Conservation (phyloP, 2,888 invertebrate genomes). For the Heliconius ethilla region DNA sequence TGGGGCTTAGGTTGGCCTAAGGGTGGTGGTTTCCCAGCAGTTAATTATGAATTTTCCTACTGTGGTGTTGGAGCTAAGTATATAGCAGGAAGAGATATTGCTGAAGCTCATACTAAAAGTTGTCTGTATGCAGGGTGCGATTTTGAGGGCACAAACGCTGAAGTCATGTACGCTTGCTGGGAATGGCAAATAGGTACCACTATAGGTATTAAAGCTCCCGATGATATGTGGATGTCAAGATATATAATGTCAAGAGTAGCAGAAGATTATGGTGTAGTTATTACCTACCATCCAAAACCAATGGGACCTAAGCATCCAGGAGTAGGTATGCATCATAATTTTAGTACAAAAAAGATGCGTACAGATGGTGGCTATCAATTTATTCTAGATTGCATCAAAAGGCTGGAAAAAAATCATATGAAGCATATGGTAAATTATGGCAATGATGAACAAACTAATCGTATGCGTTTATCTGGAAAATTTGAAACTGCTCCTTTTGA, state of each 20-base stretch:
- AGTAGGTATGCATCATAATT: slow-evolving; percentile 94
- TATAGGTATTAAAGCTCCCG: slow-evolving; percentile 89
- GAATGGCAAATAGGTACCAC: slow-evolving; percentile 95
- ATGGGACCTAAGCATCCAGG: slow-evolving; percentile 93
- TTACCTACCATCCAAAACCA: slow-evolving; percentile 87
- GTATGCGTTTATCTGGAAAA: slow-evolving; percentile 94
- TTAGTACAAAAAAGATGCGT: slow-evolving; percentile 93
- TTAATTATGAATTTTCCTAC: slow-evolving; percentile 94
- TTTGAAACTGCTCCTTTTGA: slow-evolving; percentile 98
- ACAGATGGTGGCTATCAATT: slow-evolving; percentile 86
- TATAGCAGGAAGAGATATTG: slow-evolving; percentile 95
- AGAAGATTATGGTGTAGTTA: slow-evolving; percentile 90
- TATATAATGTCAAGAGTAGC: slow-evolving; percentile 91
- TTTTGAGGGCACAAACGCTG: slow-evolving; percentile 97
- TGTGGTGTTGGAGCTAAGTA: slow-evolving; percentile 97
- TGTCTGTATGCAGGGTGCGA: slow-evolving; percentile 97
- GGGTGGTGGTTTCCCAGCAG: slow-evolving; percentile 92
- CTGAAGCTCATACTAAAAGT: slow-evolving; percentile 90
- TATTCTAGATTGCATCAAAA: slow-evolving; percentile 96
- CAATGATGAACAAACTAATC: slow-evolving; percentile 94
- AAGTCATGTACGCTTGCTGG: slow-evolving; percentile 97
- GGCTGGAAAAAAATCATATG: slow-evolving; percentile 91
- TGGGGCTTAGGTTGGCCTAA: slow-evolving; percentile 96
- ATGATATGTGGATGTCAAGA: slow-evolving; percentile 93
- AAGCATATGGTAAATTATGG: slow-evolving; percentile 97